Evolutionary conservation across 2,888 invertebrate genomes (phyloP).

Genomic region (Pheosia tremula): DNA sequence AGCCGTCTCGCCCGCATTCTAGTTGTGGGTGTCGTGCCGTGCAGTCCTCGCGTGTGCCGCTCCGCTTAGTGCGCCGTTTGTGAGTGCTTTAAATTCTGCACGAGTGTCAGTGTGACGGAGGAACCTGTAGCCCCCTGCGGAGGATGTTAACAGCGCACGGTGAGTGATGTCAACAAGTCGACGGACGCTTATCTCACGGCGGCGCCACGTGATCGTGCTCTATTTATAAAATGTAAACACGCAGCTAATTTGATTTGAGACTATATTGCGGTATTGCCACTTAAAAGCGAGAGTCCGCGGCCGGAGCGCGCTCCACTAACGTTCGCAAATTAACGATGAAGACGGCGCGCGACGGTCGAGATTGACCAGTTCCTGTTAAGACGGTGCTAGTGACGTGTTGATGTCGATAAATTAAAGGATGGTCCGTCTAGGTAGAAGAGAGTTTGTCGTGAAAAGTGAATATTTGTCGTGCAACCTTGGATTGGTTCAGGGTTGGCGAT

Average conservation of each 20-base stretch:
- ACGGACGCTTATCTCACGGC: conserved; percentile 65
- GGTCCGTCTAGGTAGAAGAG: conserved; percentile 26
- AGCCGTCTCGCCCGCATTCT: conserved; percentile 79
- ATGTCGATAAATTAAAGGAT: conserved; percentile 45
- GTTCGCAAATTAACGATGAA: conserved; percentile 74
- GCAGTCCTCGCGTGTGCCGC: conserved; percentile 82
- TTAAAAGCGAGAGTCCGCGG: conserved; percentile 68
- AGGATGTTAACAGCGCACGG: conserved; percentile 85
- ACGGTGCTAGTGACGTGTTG: conserved; percentile 59
- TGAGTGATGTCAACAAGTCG: conserved; percentile 69
- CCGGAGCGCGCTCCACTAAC: conserved; percentile 59
- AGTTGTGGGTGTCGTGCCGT: conserved; percentile 83
- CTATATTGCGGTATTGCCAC: conserved; percentile 61
- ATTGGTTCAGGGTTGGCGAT: conserved; percentile 76
- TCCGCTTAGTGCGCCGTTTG: conserved; percentile 82
- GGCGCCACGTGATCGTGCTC: conserved; percentile 81
- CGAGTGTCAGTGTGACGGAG: conserved; percentile 82
- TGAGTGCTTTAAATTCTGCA: conserved; percentile 80
- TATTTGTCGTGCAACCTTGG: conserved; percentile 60
- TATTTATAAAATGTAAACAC: conserved; percentile 83
- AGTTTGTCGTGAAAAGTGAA: conserved; percentile 44
- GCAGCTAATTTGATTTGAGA: conserved; percentile 76
- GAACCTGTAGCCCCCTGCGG: conserved; percentile 73
- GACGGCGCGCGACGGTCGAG: conserved; percentile 69
- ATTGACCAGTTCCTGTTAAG: conserved; percentile 80